These are phyloP conservation scores for Patella caerulea DNA, from an alignment of 2,888 invertebrate species.

Conservation along the genomic window DNA sequence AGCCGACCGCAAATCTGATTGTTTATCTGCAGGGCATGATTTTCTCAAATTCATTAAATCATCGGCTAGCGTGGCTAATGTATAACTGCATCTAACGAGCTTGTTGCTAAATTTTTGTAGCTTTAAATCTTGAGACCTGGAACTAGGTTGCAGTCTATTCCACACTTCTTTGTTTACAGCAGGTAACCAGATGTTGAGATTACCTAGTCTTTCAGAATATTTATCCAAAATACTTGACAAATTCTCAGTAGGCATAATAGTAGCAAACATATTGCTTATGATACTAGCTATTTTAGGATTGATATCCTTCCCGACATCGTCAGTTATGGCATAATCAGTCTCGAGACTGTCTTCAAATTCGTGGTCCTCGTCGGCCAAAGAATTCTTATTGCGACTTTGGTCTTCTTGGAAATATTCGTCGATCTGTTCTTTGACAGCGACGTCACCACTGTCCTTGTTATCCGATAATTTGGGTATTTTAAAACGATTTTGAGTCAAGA, in stretches of 20 bases:
- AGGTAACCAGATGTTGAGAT: conserved; percentile 6
- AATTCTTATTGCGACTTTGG: background rate
- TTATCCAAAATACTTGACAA: conserved; percentile 1
- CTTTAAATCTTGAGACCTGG: background rate
- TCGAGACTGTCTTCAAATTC: conserved; percentile 6
- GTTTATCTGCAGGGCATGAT: conserved; percentile 1
- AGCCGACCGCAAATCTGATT: conserved; percentile 3
- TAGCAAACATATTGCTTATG: background rate
- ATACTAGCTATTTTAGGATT: conserved; percentile 1
- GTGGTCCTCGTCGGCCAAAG: background rate
- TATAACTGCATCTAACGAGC: background rate
- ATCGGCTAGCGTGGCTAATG: background rate
- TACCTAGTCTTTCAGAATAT: background rate
- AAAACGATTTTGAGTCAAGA: too few relatives aligned
- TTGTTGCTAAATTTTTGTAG: conserved; percentile 3
- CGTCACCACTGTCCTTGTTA: too few relatives aligned
- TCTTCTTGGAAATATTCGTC: background rate
- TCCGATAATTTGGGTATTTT: too few relatives aligned
- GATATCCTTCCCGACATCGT: background rate
- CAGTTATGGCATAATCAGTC: background rate
- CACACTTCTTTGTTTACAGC: conserved; percentile 1
- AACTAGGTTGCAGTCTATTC: background rate
- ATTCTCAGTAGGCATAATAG: background rate
- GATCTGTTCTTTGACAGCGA: too few relatives aligned
- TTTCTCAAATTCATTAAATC: background rate